Evolutionary conservation across 2,888 invertebrate species (phyloP).

Genomic region (Eristalis arbustorum): DNA sequence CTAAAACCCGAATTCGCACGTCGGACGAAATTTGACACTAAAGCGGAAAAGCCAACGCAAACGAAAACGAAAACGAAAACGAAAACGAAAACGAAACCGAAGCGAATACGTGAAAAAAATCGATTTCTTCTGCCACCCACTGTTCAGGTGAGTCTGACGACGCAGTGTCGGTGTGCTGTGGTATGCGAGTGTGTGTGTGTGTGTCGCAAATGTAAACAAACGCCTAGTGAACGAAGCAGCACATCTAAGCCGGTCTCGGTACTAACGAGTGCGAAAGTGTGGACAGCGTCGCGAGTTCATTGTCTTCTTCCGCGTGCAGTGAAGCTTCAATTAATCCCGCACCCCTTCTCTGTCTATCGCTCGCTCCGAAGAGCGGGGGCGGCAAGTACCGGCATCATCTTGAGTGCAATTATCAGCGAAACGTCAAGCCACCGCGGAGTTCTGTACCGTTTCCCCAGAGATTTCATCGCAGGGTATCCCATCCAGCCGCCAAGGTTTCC

Average conservation of each 20-base stretch:
- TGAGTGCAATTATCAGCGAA: constrained; percentile 46
- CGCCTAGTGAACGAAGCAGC: constrained; percentile 31
- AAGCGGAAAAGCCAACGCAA: constrained; percentile 27
- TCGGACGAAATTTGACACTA: constrained; percentile 37
- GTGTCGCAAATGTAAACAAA: constrained; percentile 59
- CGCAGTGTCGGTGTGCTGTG: not conserved
- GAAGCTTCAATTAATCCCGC: constrained; percentile 18
- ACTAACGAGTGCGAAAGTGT: constrained; percentile 32
- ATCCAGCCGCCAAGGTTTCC: constrained; percentile 34
- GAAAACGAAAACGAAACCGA: constrained; percentile 26
- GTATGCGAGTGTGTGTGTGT: constrained; percentile 16
- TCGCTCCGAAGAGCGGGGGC: not conserved
- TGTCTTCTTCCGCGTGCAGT: constrained; percentile 45
- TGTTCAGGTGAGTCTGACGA: constrained; percentile 22
- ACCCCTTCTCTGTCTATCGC: too few relatives aligned
- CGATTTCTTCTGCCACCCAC: constrained; percentile 49
- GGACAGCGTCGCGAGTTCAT: constrained; percentile 51
- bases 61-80: constrained; percentile 24
- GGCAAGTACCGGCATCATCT: constrained; percentile 1
- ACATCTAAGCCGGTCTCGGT: constrained; percentile 19
- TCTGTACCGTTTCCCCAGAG: constrained; percentile 32
- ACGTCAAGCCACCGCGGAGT: constrained; percentile 30
- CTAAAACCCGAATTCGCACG: constrained; percentile 8
- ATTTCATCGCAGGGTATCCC: constrained; percentile 33
- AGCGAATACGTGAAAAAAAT: constrained; percentile 48